A percentile compares a stretch with the other conserved stretches of the same genome.
These are phyloP conservation scores for Calliscelio sp. DNA, from an alignment of 2,888 invertebrate species.

Conservation along the genomic window DNA sequence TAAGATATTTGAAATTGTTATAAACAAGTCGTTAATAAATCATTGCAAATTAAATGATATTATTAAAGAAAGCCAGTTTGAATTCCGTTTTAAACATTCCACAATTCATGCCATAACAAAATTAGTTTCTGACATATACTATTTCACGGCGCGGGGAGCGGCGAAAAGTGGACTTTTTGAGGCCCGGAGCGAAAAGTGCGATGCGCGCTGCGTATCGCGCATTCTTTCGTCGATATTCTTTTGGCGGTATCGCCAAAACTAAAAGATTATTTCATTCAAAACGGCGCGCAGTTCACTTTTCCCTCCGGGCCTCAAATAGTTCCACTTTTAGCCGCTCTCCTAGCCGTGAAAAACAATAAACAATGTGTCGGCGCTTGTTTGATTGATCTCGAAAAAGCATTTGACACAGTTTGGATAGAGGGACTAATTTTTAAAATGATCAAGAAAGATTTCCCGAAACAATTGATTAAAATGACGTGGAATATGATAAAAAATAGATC, in stretches of 20 bases:
- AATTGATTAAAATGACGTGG: not conserved
- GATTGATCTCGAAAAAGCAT: conserved; percentile 3
- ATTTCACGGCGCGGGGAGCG: too few relatives aligned
- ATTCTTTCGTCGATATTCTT: too few relatives aligned
- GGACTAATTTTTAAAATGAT: conserved; percentile 5
- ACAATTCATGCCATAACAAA: not conserved
- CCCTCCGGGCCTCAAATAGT: too few relatives aligned
- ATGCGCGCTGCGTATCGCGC: too few relatives aligned
- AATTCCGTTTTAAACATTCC: not conserved
- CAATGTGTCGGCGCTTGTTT: conserved; percentile 1
- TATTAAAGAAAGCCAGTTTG: not conserved
- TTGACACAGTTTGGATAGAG: conserved; percentile 7
- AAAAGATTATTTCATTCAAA: too few relatives aligned
- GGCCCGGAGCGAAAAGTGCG: too few relatives aligned
- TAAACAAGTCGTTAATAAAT: not conserved
- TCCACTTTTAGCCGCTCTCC: too few relatives aligned
- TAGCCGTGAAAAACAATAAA: not conserved
- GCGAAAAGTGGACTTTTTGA: too few relatives aligned
- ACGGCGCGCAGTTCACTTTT: too few relatives aligned
- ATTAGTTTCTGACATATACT: not conserved
- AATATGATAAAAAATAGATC: not conserved
- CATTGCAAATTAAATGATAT: not conserved
- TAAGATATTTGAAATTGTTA: not conserved
- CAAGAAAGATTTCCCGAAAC: not conserved
- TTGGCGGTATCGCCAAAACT: too few relatives aligned